These are phyloP conservation scores for Bergia sp. DNA, from an alignment of 92 coral and sea anemone species.

Conservation along the genomic window DNA sequence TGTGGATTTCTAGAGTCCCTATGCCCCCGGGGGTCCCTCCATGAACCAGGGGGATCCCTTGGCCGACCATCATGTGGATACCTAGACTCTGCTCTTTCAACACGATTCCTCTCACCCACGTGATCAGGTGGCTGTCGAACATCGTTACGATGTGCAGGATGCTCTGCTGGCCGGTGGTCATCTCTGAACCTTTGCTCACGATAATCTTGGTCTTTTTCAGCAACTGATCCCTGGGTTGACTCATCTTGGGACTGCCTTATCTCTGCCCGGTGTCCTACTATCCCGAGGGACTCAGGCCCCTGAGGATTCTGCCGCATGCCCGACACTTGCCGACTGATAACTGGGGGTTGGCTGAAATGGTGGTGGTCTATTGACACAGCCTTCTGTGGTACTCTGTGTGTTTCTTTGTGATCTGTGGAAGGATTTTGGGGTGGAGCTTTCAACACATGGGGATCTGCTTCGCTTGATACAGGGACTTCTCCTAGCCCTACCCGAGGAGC, in stretches of 20 bases:
- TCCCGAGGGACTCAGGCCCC: background rate
- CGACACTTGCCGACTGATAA: conserved; percentile 19
- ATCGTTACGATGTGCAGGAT: conserved; percentile 18
- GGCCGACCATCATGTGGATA: conserved; percentile 29
- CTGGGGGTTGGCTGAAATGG: conserved; percentile 23
- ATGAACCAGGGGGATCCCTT: conserved; percentile 25
- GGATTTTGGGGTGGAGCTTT: background rate
- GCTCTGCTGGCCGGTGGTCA: background rate
- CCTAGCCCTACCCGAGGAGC: background rate
- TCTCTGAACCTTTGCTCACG: conserved; percentile 9
- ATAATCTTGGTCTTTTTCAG: conserved; percentile 1
- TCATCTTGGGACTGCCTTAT: background rate
- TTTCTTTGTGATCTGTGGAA: background rate
- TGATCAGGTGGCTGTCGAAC: background rate
- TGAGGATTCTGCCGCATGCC: conserved; percentile 5
- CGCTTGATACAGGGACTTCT: background rate
- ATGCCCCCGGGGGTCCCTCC: conserved; percentile 28
- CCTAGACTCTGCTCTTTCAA: conserved; percentile 25
- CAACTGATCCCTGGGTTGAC: background rate
- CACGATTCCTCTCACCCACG: conserved; percentile 23
- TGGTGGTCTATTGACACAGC: background rate
- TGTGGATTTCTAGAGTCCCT: conserved; percentile 14
- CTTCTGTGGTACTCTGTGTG: background rate
- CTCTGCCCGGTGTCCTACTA: background rate
- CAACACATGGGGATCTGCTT: background rate